Evolutionary conservation across 2,888 invertebrate species (phyloP).

Genomic region (Drosophila nr. fundita): DNA sequence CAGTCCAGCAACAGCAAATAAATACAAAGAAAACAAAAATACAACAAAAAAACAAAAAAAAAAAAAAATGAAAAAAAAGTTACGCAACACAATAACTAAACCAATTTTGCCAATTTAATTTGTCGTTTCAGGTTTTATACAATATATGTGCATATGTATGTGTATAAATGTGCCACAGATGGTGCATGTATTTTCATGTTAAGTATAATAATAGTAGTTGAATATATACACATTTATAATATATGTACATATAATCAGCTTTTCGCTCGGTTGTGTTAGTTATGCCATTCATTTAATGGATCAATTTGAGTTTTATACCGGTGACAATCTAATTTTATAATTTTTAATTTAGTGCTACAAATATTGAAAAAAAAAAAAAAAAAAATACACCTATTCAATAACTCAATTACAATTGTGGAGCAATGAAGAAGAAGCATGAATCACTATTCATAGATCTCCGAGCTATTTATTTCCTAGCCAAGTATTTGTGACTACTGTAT

Average conservation of each 20-base stretch:
- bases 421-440: neutral
- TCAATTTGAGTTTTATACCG: conserved; percentile 15
- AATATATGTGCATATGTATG: conserved; percentile 1
- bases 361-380: neutral
- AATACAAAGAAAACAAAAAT: conserved; percentile 12
- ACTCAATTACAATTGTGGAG: neutral
- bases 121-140: conserved; percentile 32
- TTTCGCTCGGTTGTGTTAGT: conserved; percentile 24
- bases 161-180: conserved; percentile 19
- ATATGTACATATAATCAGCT: conserved; percentile 42
- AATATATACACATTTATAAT: conserved; percentile 6
- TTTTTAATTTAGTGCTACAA: neutral
- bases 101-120: conserved; percentile 45
- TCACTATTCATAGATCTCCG: neutral
- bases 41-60: neutral
- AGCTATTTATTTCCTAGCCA: neutral
- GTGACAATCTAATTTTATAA: neutral
- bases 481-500: neutral
- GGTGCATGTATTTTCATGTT: neutral
- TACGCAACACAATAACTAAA: conserved; percentile 29
- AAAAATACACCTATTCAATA: neutral
- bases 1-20: conserved; percentile 19
- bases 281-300: conserved; percentile 30
- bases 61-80: neutral
- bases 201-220: conserved; percentile 9